Percentiles rank a stretch among this genome's conserved stretches.
Conservation (phyloP, 1,140 invertebrate species). For the Epicauta chinensis region DNA sequence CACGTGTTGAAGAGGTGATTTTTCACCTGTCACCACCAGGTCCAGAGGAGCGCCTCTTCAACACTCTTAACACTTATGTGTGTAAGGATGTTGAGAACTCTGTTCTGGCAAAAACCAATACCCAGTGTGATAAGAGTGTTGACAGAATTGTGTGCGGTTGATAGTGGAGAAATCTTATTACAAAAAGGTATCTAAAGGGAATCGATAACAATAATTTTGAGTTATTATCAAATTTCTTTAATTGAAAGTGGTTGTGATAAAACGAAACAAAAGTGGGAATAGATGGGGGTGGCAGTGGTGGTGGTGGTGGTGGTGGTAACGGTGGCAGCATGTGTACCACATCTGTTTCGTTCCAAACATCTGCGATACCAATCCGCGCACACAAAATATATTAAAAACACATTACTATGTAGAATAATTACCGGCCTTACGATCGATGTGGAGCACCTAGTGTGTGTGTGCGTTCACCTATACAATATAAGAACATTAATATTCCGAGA, state of each 20-base stretch:
- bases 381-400: conserved; percentile 20
- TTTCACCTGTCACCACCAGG: conserved; percentile 35
- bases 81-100: conserved; percentile 16
- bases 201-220: no score
- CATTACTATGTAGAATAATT: conserved; percentile 16
- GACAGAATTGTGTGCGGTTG: no score
- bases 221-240: no score
- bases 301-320: not conserved
- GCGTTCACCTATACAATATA: no score
- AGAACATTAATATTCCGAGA: no score
- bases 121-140: not conserved
- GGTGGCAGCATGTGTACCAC: not conserved
- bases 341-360: conserved; percentile 9
- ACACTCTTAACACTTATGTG: conserved; percentile 7
- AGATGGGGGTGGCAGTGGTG: no score
- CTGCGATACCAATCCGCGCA: conserved; percentile 15
- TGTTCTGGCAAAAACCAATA: conserved; percentile 12
- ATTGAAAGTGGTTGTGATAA: not conserved
- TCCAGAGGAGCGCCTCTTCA: conserved; percentile 24
- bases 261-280: not conserved
- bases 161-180: no score
- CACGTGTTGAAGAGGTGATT: conserved; percentile 35
- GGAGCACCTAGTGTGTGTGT: no score
- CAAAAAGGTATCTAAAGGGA: no score
- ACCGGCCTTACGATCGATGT: conserved; percentile 9